phyloP scores from a whole-genome alignment of 2,888 invertebrate species.

The Agriopis marginaria region DNA sequence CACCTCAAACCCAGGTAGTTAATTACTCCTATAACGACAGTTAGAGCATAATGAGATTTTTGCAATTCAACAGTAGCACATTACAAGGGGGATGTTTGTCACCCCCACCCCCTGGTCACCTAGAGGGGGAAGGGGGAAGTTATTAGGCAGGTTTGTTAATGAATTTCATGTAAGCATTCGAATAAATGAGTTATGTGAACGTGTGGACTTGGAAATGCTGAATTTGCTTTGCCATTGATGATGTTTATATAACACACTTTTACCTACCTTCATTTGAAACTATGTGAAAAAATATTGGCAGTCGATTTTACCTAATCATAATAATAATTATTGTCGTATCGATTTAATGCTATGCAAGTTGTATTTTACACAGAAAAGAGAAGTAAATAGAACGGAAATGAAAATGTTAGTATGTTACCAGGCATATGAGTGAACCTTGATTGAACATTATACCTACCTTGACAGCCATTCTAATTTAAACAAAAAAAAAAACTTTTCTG shows the following conservation, averaged over 20 bases:
- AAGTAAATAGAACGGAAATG: too few relatives aligned
- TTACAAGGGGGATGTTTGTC: conserved; percentile 79
- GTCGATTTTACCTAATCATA: too few relatives aligned
- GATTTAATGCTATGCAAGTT: too few relatives aligned
- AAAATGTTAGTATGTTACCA: too few relatives aligned
- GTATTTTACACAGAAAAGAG: too few relatives aligned
- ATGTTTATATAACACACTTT: not conserved
- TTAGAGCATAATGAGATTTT: conserved; percentile 86
- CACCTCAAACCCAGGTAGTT: conserved; percentile 64
- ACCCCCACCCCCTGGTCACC: conserved; percentile 57
- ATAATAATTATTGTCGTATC: too few relatives aligned
- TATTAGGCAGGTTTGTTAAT: conserved; percentile 77
- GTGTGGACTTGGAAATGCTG: conserved; percentile 12
- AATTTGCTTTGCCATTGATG: not conserved
- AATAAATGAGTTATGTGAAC: conserved; percentile 51
- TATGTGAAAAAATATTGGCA: too few relatives aligned
- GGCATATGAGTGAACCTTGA: too few relatives aligned
- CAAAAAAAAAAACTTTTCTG: too few relatives aligned
- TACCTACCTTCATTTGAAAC: too few relatives aligned
- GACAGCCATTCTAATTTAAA: too few relatives aligned
- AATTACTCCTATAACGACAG: conserved; percentile 86
- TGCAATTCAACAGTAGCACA: conserved; percentile 85
- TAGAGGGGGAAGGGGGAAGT: conserved; percentile 58
- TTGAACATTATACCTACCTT: too few relatives aligned
- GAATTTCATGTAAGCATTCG: conserved; percentile 68